phyloP scores from a whole-genome alignment of 2,888 invertebrate genomes.

The Megamerina dolium region DNA sequence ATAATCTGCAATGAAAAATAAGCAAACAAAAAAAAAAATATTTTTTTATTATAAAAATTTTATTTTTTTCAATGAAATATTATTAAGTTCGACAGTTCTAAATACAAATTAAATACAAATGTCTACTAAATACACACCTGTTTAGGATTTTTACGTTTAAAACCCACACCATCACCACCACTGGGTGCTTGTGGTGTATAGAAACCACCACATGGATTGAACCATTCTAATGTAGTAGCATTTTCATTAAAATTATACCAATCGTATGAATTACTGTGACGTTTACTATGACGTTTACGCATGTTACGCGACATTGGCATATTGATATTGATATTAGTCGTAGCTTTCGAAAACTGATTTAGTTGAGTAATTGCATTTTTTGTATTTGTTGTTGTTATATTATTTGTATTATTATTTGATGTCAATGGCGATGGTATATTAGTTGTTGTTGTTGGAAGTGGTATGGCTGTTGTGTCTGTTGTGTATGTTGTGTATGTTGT shows the following conservation, averaged over 20 bases:
- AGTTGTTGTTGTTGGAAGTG: background rate
- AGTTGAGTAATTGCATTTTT: no score
- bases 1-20: constrained; percentile 27
- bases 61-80: constrained; percentile 2
- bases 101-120: background rate
- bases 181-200: constrained; percentile 26
- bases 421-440: background rate
- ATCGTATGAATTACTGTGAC: constrained; percentile 40
- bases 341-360: no score
- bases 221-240: constrained; percentile 36
- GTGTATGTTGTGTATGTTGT: background rate
- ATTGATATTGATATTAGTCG: no score
- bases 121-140: constrained; percentile 25
- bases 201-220: constrained; percentile 39
- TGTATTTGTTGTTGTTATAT: no score
- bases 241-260: constrained; percentile 33
- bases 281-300: constrained; percentile 40
- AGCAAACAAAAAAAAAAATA: constrained; percentile 4
- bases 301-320: no score
- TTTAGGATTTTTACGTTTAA: constrained; percentile 27
- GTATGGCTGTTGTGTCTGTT: background rate
- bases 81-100: background rate
- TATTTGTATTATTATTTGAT: background rate
- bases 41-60: background rate
- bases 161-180: constrained; percentile 14